These are phyloP conservation scores for Pantherophis vulpinus DNA, from an alignment of 2,797 vertebrate genomes.

Conservation along the genomic window DNA sequence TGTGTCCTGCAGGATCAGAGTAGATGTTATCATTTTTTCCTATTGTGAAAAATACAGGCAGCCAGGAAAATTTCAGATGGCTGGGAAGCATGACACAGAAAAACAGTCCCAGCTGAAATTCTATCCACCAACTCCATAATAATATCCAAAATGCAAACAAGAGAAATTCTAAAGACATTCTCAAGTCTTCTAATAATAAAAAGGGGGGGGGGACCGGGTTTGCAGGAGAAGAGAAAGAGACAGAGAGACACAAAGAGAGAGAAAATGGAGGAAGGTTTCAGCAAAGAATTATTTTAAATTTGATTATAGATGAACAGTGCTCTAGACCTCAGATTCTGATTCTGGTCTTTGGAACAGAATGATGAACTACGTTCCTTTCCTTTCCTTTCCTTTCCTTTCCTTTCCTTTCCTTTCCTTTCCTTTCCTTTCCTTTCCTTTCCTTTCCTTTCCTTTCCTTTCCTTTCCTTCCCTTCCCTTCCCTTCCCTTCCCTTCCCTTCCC, in stretches of 20 bases:
- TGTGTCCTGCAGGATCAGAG: neutral
- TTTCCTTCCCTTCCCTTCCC: too few relatives aligned
- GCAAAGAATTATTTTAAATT: neutral
- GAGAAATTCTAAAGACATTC: neutral
- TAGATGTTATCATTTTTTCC: neutral
- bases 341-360: neutral
- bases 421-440: too few relatives aligned
- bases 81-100: neutral
- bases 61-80: neutral
- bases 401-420: too few relatives aligned
- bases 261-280: neutral
- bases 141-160: neutral
- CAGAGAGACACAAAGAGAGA: neutral
- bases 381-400: too few relatives aligned
- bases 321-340: neutral
- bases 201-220: rapidly evolving
- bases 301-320: neutral
- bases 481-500: rapidly evolving
- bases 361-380: neutral
- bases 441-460: too few relatives aligned
- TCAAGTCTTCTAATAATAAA: neutral
- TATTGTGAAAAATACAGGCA: neutral
- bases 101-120: neutral
- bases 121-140: neutral
- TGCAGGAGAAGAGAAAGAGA: neutral